Base-by-base conservation (phyloP, 2,797 vertebrate genomes). In the Lithobates sylvaticus region DNA sequence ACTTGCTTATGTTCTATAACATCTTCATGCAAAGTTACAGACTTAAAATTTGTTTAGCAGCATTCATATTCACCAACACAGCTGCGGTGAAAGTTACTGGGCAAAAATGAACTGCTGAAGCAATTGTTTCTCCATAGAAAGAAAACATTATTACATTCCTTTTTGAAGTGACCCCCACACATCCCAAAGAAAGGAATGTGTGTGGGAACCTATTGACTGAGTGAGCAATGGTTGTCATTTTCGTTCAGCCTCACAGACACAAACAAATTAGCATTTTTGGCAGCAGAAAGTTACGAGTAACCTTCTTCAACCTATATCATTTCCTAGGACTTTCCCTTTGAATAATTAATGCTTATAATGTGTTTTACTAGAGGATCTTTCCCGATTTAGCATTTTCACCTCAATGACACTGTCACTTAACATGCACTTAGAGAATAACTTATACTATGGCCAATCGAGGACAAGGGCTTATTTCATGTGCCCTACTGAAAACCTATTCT, bases 191-290 rank as follows among this genome's bases (percentile, higher is more conserved):
- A 87, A 90, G 88, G 93, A 94, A 95, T 94, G 89, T 89, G 92
- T 91, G 95, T 93, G 93, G 94, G 94, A 91, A 91, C 90, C 88
- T 94, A 92, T 90, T 94, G 92, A 92, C 91, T 86, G 84, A 89
- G 88, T 88, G 67, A 88, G 88, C 78, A 84, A 76, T 91, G 89
- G 89, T 81, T 81, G 78, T 75, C 89, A 90, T 89, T 90, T 86
- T 61, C 77, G 78, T 85, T 67, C 0, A 21, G 76, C 72, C 84
- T 88, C 83, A 79, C 69, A 64, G 74, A 79, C 86, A 84, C 88
- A 88, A 91, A 88, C 42, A 88, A 91, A 78, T 85, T 81, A 88
- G 75, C 88, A 89, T 84, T 88, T 86, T 87, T 87, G 0, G 85
- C 92, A 92, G 90, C 91, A 12, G 26, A 23, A 65, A 76, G 26